Conservation (phyloP, 1,140 invertebrate species). For the Goniozus legneri region DNA sequence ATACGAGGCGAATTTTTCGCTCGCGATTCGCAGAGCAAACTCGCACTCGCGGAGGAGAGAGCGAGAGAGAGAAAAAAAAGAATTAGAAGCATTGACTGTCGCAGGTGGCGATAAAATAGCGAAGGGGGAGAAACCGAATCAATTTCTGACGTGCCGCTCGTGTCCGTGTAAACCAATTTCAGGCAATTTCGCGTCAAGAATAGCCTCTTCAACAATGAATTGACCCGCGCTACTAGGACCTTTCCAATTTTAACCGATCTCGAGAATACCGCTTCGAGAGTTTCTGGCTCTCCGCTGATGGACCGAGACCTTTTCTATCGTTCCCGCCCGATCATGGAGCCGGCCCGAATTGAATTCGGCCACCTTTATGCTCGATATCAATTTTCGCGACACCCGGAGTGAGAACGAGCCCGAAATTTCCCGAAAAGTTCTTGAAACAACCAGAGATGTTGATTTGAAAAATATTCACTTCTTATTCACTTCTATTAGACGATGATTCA, state of each 20-base stretch:
- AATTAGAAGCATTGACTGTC: slow-evolving; percentile 49
- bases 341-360: too few relatives aligned
- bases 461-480: too few relatives aligned
- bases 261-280: slow-evolving; percentile 29
- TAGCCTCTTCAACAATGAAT: slow-evolving; percentile 53
- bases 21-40: too few relatives aligned
- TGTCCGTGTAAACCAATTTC: slow-evolving; percentile 55
- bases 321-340: too few relatives aligned
- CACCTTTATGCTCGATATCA: too few relatives aligned
- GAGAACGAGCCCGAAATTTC: too few relatives aligned
- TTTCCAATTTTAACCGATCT: slow-evolving; percentile 51
- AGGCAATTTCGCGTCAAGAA: slow-evolving; percentile 55
- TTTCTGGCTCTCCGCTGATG: slow-evolving; percentile 17
- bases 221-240: slow-evolving; percentile 42
- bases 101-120: slow-evolving; percentile 19
- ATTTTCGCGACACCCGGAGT: too few relatives aligned
- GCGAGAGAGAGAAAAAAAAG: slow-evolving; percentile 17
- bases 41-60: too few relatives aligned
- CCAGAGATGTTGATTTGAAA: too few relatives aligned
- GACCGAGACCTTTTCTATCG: slow-evolving; percentile 21
- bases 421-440: too few relatives aligned
- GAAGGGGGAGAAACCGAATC: slow-evolving; percentile 29
- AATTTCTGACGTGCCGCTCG: slow-evolving; percentile 42
- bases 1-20: too few relatives aligned
- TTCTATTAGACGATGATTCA: slow-evolving; percentile 15